Evolutionary conservation across 2,797 vertebrate species (phyloP), one percentile per base, ranked within the genome.

Genomic region (Ciconia nigra): DNA sequence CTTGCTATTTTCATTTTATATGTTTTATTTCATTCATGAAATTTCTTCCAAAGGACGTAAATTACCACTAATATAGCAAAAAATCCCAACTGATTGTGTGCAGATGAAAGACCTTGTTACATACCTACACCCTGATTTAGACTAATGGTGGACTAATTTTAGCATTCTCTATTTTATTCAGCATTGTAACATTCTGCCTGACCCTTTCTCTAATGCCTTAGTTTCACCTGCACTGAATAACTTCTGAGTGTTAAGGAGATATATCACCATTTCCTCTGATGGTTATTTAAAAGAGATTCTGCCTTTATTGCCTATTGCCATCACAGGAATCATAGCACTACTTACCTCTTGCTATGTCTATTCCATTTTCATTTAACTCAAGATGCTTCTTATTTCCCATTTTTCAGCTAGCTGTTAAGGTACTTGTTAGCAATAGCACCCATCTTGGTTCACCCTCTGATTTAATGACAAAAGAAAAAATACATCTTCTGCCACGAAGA

Each of bases 281-380:
- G 62, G 73, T 63, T 95, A 88, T 91, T 95, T 90, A 58, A 93
- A 92, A 86, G 49, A 61, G 15, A 77, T 88, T 84, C 80, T 67
- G 33, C 71, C 87, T 89, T 92, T 80, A 90, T 92, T 93, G 63
- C 71, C 63, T 84, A 39, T 79, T 84, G 29, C 78, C 35, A 74
- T 78, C 69, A 49, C 26, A 89, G 67, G 67, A 84, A 82, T 95
- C 77, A 77, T 14, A 77, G 57, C 41, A 54, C 63, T 76, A 63
- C 74, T 90, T 95, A 77, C 73, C n/a, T 82, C 51, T 94, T 79
- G 33, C 70, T 87, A 66, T 39, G 24, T 57, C 86, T 92, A 54
- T 49, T 96, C 63, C 37, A 83, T 93, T 96, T 90, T 82, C 77
- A 69, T 91, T 91, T 88, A 91, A 72, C 55, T 88, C 80, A 81